Evolutionary conservation across 2,888 invertebrate genomes (phyloP).

Genomic region (Spodoptera picta): DNA sequence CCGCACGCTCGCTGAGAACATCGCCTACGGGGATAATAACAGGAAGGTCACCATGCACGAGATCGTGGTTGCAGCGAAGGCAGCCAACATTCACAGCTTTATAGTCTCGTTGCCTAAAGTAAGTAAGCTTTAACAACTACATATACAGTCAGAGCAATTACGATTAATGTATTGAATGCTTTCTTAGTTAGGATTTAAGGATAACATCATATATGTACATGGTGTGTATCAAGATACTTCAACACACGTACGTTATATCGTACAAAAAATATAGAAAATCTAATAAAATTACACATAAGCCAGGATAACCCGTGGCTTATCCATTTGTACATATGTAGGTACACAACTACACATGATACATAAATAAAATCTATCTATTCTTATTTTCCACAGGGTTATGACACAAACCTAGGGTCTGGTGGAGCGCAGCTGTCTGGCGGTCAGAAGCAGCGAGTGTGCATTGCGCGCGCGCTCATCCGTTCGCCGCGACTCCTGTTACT

Average conservation of each 20-base stretch:
- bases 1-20: slow-evolving; percentile 94
- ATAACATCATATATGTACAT: no score
- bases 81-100: slow-evolving; percentile 94
- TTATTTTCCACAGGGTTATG: slow-evolving; percentile 87
- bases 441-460: slow-evolving; percentile 92
- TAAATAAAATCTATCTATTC: no score
- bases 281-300: no score
- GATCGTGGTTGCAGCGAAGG: slow-evolving; percentile 92
- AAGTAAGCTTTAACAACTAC: slow-evolving; percentile 1
- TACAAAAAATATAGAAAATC: no score
- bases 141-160: no score
- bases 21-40: slow-evolving; percentile 94
- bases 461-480: slow-evolving; percentile 91
- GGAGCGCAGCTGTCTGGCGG: slow-evolving; percentile 92
- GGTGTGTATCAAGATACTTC: no score
- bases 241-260: no score
- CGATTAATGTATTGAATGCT: no score
- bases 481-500: slow-evolving; percentile 90
- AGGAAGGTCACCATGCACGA: slow-evolving; percentile 91
- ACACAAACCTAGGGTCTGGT: slow-evolving; percentile 91
- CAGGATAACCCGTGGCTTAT: no score
- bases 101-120: slow-evolving; percentile 91
- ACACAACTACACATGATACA: no score
- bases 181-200: no score
- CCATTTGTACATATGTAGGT: no score